phyloP scores from a whole-genome alignment of 1,140 invertebrate genomes.

The Solen grandis region DNA sequence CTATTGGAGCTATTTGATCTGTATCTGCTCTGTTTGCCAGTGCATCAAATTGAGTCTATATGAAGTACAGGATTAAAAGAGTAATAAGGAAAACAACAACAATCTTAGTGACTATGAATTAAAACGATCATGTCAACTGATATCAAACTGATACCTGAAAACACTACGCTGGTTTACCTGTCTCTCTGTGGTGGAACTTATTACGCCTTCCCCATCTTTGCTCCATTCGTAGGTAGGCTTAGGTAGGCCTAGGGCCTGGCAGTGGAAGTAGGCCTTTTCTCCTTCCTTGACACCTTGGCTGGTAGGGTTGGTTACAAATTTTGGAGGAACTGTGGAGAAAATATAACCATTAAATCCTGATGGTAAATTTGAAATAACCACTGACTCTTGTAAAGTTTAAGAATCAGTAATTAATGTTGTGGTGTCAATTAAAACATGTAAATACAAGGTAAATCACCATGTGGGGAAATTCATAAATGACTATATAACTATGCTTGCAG shows the following conservation, averaged over 20 bases:
- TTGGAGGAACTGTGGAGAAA: constrained; percentile 28
- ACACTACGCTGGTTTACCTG: too few species aligned
- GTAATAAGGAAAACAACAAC: too few species aligned
- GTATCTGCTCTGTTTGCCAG: too few species aligned
- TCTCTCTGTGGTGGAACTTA: background rate
- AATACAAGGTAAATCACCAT: background rate
- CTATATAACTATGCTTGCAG: too few species aligned
- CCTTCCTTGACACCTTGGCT: constrained; percentile 32
- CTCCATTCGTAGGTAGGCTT: constrained; percentile 21
- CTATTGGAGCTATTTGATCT: too few species aligned
- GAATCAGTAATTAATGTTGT: background rate
- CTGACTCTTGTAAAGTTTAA: background rate
- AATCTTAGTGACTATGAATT: too few species aligned
- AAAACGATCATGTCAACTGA: too few species aligned
- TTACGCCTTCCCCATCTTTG: constrained; percentile 9
- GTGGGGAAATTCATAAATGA: too few species aligned
- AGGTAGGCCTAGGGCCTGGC: constrained; percentile 23
- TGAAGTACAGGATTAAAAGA: too few species aligned
- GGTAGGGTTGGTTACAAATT: background rate
- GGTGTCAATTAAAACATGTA: background rate
- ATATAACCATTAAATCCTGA: background rate
- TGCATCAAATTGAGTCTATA: too few species aligned
- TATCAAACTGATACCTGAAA: too few species aligned
- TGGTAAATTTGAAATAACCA: background rate
- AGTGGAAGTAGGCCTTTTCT: constrained; percentile 23